Evolutionary conservation across 2,888 invertebrate genomes (phyloP), one percentile per base, ranked within the genome.

Genomic region (Noctuana brunneofusca): DNA sequence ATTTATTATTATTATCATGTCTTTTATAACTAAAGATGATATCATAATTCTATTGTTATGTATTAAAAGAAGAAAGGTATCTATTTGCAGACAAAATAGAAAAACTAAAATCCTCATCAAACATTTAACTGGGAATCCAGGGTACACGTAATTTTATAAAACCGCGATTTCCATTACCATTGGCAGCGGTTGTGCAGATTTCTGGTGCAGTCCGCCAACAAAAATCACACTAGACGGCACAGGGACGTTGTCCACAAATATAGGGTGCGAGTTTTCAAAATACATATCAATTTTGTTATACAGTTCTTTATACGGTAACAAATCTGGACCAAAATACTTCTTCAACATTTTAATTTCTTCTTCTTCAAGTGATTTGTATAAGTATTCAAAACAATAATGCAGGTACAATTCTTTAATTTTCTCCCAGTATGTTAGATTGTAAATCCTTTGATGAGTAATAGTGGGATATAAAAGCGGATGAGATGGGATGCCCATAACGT

Each of bases 151-250:
- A n/a, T n/a, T n/a, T n/a, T n/a, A n/a, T n/a, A n/a, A n/a, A n/a
- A n/a, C n/a, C n/a, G n/a, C n/a, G n/a, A n/a, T n/a, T n/a, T n/a
- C n/a, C n/a, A n/a, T 66, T 68, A 79, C 81, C 65, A 71, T 65
- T 5, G 89, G 86, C 16, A 92, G 69, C 0, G 80, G 74, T 43
- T 84, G 79, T 2, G 73, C n/a, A 76, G 76, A 12, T 74, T n/a
- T 77, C 22, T 83, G 73, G 66, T 89, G 87, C 41, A 86, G 65
- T 12, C 89, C 89, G 55, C 88, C 86, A 59, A 89, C 80, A 63
- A 80, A 81, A 2, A 91, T 64, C 1, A 87, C 73, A 63, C 75
- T 75, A 0, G 89, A 83, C 12, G 89, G 80, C 0, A 85, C 70
- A 0, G 92, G 91, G 11, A 74, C 71, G 46, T 79, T 78, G 4